These are phyloP conservation scores for Petrocephalus zakoni DNA, from an alignment of 2,113 vertebrate genomes.

Conservation along the genomic window DNA sequence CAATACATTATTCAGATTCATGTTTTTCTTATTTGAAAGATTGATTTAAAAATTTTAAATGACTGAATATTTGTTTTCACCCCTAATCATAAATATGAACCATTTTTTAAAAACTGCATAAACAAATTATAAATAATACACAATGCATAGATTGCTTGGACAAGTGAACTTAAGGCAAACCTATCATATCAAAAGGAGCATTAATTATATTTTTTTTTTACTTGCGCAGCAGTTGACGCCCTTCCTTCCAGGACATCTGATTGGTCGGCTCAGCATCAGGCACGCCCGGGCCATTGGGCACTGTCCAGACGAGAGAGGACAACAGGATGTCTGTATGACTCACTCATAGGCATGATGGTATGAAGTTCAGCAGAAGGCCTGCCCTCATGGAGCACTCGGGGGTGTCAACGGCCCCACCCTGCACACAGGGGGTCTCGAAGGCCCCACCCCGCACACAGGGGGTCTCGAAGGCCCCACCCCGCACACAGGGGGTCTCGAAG, in stretches of 20 bases:
- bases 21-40: neutral
- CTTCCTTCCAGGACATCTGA: slow-evolving; percentile 85
- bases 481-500: neutral
- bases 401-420: neutral
- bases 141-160: neutral
- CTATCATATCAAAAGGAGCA: neutral
- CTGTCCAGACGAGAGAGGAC: slow-evolving; percentile 45
- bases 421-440: neutral
- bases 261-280: slow-evolving; percentile 68
- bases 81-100: neutral
- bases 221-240: slow-evolving; percentile 83
- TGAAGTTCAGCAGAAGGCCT: neutral
- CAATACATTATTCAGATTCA: neutral
- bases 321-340: neutral
- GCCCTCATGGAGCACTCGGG: neutral
- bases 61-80: neutral
- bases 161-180: neutral
- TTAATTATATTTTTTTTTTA: slow-evolving; percentile 45
- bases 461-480: neutral
- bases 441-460: neutral
- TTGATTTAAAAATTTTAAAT: neutral
- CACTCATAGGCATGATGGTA: neutral
- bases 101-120: neutral
- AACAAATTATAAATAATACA: neutral
- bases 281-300: slow-evolving; percentile 76